These are phyloP conservation scores for Plectropomus leopardus DNA, from an alignment of 2,113 vertebrate species.

Conservation along the genomic window DNA sequence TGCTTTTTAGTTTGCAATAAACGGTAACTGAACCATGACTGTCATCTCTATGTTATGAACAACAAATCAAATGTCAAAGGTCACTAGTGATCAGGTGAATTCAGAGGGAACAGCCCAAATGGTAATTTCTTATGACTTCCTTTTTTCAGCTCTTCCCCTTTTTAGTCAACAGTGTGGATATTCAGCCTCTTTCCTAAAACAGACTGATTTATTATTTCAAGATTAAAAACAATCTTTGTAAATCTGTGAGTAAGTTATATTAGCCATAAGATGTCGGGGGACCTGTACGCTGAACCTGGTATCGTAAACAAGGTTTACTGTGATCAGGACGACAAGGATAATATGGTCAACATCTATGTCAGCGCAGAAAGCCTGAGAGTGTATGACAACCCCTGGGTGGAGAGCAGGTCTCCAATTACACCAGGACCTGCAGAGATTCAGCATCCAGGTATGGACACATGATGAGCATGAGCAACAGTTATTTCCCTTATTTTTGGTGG, in stretches of 20 bases:
- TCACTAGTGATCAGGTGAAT: not conserved
- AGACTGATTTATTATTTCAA: not conserved
- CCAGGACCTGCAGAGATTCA: not conserved
- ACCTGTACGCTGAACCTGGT: not conserved
- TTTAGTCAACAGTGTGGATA: not conserved
- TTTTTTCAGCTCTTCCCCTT: conserved; percentile 46
- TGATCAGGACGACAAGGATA: conserved; percentile 35
- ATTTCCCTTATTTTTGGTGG: not conserved
- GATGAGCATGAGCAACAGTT: not conserved
- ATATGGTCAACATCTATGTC: conserved; percentile 66
- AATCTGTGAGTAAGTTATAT: not conserved
- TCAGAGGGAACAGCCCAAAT: conserved; percentile 24
- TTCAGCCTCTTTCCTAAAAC: conserved; percentile 12
- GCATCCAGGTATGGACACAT: conserved; percentile 52
- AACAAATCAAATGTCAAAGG: not conserved
- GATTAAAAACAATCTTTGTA: not conserved
- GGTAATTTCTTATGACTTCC: conserved; percentile 27
- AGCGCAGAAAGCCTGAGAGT: conserved; percentile 70
- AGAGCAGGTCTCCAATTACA: not conserved
- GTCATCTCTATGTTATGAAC: not conserved
- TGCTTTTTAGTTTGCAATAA: not conserved
- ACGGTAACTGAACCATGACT: not conserved
- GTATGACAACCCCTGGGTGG: conserved; percentile 63
- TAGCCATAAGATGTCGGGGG: conserved; percentile 5
- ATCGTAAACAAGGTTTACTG: not conserved